Evolutionary conservation across 2,888 invertebrate genomes (phyloP), one percentile per base, ranked within the genome.

Genomic region (Drosophila mimetica): DNA sequence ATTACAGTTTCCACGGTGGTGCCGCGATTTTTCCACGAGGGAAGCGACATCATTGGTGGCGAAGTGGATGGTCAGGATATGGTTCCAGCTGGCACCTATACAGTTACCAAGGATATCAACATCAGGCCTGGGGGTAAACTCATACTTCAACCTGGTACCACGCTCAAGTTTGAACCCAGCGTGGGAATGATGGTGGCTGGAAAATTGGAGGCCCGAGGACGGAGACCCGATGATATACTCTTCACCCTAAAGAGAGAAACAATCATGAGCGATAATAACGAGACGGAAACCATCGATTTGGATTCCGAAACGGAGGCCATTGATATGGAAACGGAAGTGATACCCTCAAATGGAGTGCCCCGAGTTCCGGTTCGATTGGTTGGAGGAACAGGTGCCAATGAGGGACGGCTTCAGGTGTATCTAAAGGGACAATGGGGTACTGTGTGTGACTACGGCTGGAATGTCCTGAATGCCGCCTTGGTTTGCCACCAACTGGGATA

Each of bases 111-210:
- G 85, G 99, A 99, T 90, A 98, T 99, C 47, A 98, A 97, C 89
- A 95, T 99, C 34, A 92, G 97, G 28, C 98, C 98, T 0, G 97
- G 97, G n/a, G 98, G 98, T 5, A 96, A 96, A 90, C 92, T 99
- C 41, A 95, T 96, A 13, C 93, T 99, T 2, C 95, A 96, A 66
- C 95, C 97, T 0, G 98, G 98, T 0, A 97, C 98, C 0, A 96
- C 95, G 0, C 92, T 99, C 14, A 94, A 94, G 81, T 99, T 99
- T 91, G 96, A 97, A 57, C 96, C 98, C 1, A 95, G 97, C 22
- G 95, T 99, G 57, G 98, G 99, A 8, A 97, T 99, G 93, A 97
- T 99, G 95, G 96, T 99, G 2, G 98, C 98, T 41, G 99, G 99
- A 0, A 95, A 95, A 90, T 92, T 99, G 44, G 96, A 96, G 84